Conservation (phyloP, 37 sponge, comb jelly and placozoan species). For the Petrosia ficiformis region DNA sequence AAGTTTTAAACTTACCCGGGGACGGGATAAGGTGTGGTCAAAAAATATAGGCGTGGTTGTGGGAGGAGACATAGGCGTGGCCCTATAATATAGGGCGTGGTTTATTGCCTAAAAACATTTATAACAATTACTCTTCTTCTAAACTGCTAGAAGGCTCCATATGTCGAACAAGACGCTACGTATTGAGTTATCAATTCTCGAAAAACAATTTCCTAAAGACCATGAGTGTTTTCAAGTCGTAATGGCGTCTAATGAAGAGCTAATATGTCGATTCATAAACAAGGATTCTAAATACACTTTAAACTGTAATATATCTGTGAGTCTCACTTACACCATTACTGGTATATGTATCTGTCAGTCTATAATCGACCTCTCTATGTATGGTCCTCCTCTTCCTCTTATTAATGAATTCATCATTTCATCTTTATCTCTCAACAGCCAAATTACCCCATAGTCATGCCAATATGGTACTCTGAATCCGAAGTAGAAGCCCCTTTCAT, state of each 20-base stretch:
- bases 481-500: conserved; percentile 46
- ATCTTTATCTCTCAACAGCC: conserved; percentile 34
- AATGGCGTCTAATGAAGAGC: conserved; percentile 61
- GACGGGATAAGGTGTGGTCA: too few species aligned
- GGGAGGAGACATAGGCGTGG: too few species aligned
- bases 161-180: conserved; percentile 50
- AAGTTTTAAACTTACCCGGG: too few species aligned
- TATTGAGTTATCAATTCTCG: conserved; percentile 72
- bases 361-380: too few species aligned
- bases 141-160: too few species aligned
- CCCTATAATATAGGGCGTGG: too few species aligned
- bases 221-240: conserved; percentile 54
- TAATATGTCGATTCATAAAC: conserved; percentile 63
- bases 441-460: conserved; percentile 71
- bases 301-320: conserved; percentile 74
- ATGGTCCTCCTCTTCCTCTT: too few species aligned
- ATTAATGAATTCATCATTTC: neutral
- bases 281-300: conserved; percentile 34
- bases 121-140: neutral
- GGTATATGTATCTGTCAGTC: too few species aligned
- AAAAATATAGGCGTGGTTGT: too few species aligned
- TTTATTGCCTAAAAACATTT: too few species aligned
- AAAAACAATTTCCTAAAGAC: conserved; percentile 65
- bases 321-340: too few species aligned
- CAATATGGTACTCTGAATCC: conserved; percentile 75